Base-by-base conservation (phyloP, 2,888 invertebrate genomes). In the Lepidochrysops patricia region DNA sequence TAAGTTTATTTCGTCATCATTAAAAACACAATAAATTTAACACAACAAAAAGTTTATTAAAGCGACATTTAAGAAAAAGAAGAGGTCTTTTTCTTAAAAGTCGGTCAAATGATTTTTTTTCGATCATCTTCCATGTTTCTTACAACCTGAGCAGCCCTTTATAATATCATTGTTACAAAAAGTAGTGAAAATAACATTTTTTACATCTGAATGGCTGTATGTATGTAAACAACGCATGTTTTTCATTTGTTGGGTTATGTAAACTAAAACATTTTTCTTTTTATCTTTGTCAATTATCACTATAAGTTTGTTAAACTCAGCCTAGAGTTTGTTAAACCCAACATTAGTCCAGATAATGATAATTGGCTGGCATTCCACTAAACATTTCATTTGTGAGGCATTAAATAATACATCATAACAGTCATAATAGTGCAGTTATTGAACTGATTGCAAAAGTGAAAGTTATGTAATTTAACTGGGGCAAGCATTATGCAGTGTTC, bases 1-100 rank as follows among this genome's bases (percentile, higher is more conserved):
- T 93, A 76, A 90, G 91, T 87, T 74, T 49, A 57, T 57, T 58
- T 57, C 57, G 50, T 62, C 37, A 60, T 34, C 15, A n/a, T n/a
- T 29, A 34, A 50, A 56, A 25, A n/a, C n/a, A n/a, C n/a, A n/a
- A n/a, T n/a, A n/a, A n/a, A n/a, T n/a, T n/a, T 58, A 61, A 58
- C 34, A 34, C 6, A 6, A 34, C 34, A n/a, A n/a, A n/a, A 12
- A 34, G 34, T 34, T 7, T 61, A 62, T 12, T 60, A 62, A 58
- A 60, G 60, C 50, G 35, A 57, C n/a, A n/a, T 29, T 23, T n/a
- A n/a, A n/a, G n/a, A n/a, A n/a, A n/a, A n/a, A n/a, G n/a, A n/a
- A n/a, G n/a, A n/a, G n/a, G n/a, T n/a, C n/a, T n/a, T n/a, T n/a
- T n/a, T n/a, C n/a, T n/a, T n/a, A n/a, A n/a, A n/a, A n/a, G n/a